Evolutionary conservation across 2,113 vertebrate species (phyloP), one percentile per base, ranked within the genome.

Genomic region (Asarcornis scutulata): DNA sequence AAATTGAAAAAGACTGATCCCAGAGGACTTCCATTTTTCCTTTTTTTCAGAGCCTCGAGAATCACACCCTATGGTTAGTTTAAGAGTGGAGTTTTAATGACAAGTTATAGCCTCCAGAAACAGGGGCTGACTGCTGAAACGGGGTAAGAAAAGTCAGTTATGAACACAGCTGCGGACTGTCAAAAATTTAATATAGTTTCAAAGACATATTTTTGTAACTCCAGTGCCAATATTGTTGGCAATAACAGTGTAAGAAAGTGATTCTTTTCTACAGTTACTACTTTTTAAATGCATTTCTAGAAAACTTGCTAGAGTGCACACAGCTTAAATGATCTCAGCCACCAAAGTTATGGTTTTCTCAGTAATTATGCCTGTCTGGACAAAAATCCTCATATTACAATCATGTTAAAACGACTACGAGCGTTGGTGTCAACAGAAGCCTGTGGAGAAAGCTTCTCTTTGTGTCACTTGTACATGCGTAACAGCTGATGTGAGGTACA

Each of bases 401-500:
- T 27, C 62, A 52, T 7, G 9, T 69, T 88, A 55, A 76, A 87
- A 89, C 89, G 27, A 91, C 72, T 87, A 46, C 63, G 72, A 88
- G 85, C 7, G 10, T 85, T 93, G 87, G 78, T 97, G 95, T 95
- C 87, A 96, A 80, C 77, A 79, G 23, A 58, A 91, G 53, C 53
- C 74, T 56, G 42, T 82, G 38, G 77, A 94, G 55, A 92, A 95
- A 58, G 55, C 58, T 89, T 44, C 59, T 92, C 89, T 82, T 88
- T 83, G 48, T 95, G 93, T 95, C 91, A 83, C 87, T 94, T 91
- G 85, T 83, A 42, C 55, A 74, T 83, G 78, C 75, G 71, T 95
- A 96, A 88, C 87, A 95, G 95, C 59, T 95, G 94, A 96, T 89
- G 85, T 8, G 7, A 82, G 71, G 91, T 93, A 80, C 82, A 93